Conservation (phyloP, 2,888 invertebrate genomes). For the Meliscaeva auricollis region DNA sequence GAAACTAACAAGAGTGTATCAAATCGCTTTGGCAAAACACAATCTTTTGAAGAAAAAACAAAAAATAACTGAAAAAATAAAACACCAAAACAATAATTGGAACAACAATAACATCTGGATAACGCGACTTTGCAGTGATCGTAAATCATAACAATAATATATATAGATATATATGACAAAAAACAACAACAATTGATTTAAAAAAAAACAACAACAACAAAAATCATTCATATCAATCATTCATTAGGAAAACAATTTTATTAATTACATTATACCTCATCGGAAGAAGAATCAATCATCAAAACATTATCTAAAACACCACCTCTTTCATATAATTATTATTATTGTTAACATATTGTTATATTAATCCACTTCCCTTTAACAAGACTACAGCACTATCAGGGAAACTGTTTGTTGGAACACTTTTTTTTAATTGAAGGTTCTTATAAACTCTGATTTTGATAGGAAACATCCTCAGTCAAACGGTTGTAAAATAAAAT, state of each 20-base stretch:
- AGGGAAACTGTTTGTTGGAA: background rate
- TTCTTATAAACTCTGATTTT: background rate
- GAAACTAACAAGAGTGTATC: constrained; percentile 33
- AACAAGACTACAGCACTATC: background rate
- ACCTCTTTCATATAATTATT: constrained; percentile 8
- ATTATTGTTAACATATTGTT: constrained; percentile 36
- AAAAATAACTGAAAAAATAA: background rate
- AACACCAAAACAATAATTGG: constrained; percentile 63
- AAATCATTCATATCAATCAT: constrained; percentile 69
- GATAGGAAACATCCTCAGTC: no score
- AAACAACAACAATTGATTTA: constrained; percentile 55
- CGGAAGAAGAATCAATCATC: constrained; percentile 48
- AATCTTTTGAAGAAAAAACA: constrained; percentile 54
- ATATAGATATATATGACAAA: constrained; percentile 17
- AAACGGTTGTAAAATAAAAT: no score
- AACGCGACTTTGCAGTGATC: constrained; percentile 75
- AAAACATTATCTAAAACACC: constrained; percentile 15
- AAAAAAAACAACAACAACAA: constrained; percentile 43
- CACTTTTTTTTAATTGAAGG: background rate
- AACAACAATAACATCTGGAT: constrained; percentile 71
- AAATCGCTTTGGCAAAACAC: constrained; percentile 54
- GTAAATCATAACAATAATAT: constrained; percentile 66
- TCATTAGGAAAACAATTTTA: constrained; percentile 49
- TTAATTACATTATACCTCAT: constrained; percentile 63
- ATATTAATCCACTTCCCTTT: constrained; percentile 28